Conservation (phyloP, 2,113 vertebrate genomes). For the Chaenogobius annularis region DNA sequence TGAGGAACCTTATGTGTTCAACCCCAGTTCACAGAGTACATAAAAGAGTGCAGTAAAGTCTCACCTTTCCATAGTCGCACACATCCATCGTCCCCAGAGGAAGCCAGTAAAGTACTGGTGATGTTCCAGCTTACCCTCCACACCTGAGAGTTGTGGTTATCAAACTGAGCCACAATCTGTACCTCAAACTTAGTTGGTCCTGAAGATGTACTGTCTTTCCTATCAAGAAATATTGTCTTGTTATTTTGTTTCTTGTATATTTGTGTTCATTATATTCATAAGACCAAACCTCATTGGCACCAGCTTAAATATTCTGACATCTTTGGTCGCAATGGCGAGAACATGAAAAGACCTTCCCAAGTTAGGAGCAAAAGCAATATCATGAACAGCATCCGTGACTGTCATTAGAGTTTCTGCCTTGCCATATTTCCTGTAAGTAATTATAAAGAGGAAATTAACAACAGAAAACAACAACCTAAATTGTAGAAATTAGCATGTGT, state of each 20-base stretch:
- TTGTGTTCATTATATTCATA: not conserved
- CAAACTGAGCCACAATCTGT: constrained; percentile 94
- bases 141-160: constrained; percentile 96
- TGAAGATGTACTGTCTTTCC: constrained; percentile 87
- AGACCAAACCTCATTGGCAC: constrained; percentile 87
- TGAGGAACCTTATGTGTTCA: not conserved
- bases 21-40: not conserved
- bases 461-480: not conserved
- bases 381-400: constrained; percentile 93
- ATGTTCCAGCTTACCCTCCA: constrained; percentile 99
- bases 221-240: constrained; percentile 40
- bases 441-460: constrained; percentile 14
- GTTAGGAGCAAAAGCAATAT: constrained; percentile 96
- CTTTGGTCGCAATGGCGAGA: constrained; percentile 95
- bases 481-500: not conserved
- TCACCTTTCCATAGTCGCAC: constrained; percentile 98
- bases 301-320: constrained; percentile 95
- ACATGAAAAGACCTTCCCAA: constrained; percentile 96
- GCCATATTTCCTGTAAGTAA: constrained; percentile 85
- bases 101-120: constrained; percentile 94
- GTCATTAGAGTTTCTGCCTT: constrained; percentile 97
- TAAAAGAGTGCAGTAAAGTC: not conserved
- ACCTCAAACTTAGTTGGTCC: constrained; percentile 95
- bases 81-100: constrained; percentile 96
- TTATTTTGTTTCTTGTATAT: not conserved